A percentile compares a stretch with the other conserved stretches of the same genome.
Evolutionary conservation across 2,888 invertebrate species (phyloP).

Genomic region (Fissipunctia ypsillon): DNA sequence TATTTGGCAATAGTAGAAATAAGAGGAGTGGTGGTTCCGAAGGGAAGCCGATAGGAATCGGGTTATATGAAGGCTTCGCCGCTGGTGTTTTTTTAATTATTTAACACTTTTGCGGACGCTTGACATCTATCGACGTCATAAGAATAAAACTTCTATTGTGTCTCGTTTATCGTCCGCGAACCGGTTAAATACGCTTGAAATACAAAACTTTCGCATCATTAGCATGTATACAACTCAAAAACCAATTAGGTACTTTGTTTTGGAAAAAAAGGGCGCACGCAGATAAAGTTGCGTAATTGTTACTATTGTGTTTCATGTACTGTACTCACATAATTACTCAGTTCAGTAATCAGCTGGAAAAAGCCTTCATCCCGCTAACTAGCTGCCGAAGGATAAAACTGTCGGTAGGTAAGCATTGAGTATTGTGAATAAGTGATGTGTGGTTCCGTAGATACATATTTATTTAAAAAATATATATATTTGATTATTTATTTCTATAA

Average conservation of each 20-base stretch:
- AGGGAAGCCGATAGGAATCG: too few species aligned
- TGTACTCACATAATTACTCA: constrained; percentile 60
- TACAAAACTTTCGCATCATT: too few species aligned
- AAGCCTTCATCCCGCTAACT: constrained; percentile 60
- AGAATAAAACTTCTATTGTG: too few species aligned
- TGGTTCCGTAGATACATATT: constrained; percentile 58
- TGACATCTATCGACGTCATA: too few species aligned
- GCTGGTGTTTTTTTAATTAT: too few species aligned
- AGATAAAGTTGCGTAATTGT: constrained; percentile 20
- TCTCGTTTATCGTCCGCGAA: too few species aligned
- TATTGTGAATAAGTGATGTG: background rate
- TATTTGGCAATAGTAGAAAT: too few species aligned
- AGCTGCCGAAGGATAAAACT: constrained; percentile 56
- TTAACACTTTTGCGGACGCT: too few species aligned
- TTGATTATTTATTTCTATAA: background rate
- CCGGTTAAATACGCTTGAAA: too few species aligned
- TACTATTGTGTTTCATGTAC: constrained; percentile 44
- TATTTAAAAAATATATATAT: too few species aligned
- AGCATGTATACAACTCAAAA: constrained; percentile 11
- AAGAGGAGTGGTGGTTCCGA: too few species aligned
- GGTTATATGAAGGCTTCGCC: too few species aligned
- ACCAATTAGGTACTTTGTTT: constrained; percentile 19
- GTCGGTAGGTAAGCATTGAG: constrained; percentile 22
- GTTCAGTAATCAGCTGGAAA: constrained; percentile 60
- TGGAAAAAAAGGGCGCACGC: constrained; percentile 8